phyloP scores from a whole-genome alignment of 2,113 vertebrate species.

The Rallus limicola region DNA sequence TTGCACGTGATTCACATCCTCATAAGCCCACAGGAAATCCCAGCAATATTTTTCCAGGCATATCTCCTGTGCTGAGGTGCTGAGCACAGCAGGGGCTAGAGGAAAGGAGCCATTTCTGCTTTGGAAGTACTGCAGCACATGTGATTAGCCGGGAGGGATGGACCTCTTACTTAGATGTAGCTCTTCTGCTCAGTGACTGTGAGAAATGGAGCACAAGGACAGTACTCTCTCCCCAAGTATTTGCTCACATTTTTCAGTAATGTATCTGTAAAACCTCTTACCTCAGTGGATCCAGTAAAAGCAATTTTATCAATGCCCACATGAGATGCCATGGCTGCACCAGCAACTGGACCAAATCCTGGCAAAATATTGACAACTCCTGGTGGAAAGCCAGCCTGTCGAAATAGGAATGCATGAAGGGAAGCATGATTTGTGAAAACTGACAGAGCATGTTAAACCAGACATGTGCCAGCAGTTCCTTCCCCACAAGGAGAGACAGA shows the following conservation, averaged over 20 bases:
- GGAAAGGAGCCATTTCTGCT: constrained; percentile 12
- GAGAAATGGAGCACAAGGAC: neutral
- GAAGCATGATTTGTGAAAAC: constrained; percentile 76
- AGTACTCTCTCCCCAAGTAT: neutral
- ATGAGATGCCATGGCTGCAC: constrained; percentile 93
- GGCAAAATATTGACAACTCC: constrained; percentile 99
- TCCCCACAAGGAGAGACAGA: neutral
- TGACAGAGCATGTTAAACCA: constrained; percentile 65
- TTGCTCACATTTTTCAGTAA: neutral
- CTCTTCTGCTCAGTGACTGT: neutral
- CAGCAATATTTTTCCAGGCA: constrained; percentile 63
- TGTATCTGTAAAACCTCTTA: constrained; percentile 68
- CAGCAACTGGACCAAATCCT: constrained; percentile 94
- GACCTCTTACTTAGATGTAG: neutral
- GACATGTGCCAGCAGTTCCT: neutral
- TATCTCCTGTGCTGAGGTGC: constrained; percentile 56
- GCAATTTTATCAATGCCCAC: constrained; percentile 98
- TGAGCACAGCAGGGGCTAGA: constrained; percentile 25
- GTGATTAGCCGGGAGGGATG: neutral
- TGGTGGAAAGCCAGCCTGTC: constrained; percentile 97
- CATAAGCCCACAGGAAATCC: constrained; percentile 65
- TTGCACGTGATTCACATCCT: constrained; percentile 58
- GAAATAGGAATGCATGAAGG: constrained; percentile 80
- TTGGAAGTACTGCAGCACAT: neutral
- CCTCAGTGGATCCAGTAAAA: constrained; percentile 97